Percentiles rank a stretch among this genome's conserved stretches.
These are phyloP conservation scores for Vulpes vulpes DNA, from an alignment of 2,113 vertebrate genomes.

Conservation along the genomic window DNA sequence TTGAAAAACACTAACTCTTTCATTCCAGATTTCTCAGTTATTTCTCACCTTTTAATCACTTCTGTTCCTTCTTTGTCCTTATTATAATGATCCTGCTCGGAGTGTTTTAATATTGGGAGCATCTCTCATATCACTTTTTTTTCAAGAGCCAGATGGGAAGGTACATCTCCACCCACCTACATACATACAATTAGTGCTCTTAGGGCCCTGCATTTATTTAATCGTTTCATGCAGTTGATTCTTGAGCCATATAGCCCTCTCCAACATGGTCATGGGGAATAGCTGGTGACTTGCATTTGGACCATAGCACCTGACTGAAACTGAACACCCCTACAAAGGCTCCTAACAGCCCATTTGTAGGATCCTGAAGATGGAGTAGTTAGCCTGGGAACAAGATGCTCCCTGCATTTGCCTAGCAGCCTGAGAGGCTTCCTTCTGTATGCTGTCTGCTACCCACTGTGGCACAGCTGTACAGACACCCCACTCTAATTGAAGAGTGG, in stretches of 20 bases:
- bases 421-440: background rate
- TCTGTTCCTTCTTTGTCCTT: background rate
- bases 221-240: background rate
- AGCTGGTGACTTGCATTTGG: background rate
- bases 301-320: background rate
- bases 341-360: background rate
- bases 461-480: background rate
- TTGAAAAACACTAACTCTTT: background rate
- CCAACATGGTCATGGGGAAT: background rate
- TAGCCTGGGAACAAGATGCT: background rate
- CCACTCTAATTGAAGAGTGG: background rate
- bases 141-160: background rate
- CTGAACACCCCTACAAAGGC: background rate
- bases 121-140: background rate
- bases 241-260: background rate
- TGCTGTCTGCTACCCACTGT: background rate
- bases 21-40: background rate
- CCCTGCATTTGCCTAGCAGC: background rate
- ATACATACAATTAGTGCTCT: background rate
- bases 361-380: background rate
- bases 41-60: background rate
- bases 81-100: background rate
- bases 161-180: background rate
- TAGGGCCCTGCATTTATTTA: background rate
- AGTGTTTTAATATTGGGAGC: background rate